Evolutionary conservation across 2,888 invertebrate genomes (phyloP), one percentile per base, ranked within the genome.

Genomic region (Coecobrya sp.): DNA sequence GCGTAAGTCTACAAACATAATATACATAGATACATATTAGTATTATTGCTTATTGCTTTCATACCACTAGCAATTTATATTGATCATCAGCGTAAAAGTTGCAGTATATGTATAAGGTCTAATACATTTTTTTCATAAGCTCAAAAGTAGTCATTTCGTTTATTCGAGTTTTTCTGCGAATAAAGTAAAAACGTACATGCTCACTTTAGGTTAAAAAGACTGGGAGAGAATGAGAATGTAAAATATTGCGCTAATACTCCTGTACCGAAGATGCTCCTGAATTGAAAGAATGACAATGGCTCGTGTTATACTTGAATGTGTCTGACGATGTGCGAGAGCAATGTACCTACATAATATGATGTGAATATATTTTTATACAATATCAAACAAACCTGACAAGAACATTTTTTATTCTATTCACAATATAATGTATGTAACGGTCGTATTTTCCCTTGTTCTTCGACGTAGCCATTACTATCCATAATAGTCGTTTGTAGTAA

Each of bases 71-170:
- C 81, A 27, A 27, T 1, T 13, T 45, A 85, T 68, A 85, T 68
- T 76, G 11, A 13, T 62, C 25, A 25, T 62, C 62, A 25, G 13
- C 2, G 27, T 62, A 70, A 70, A 70, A 36, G 68, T 36, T 70
- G 68, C 2, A 70, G 36, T 30, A n/a, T 30, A 0, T 52, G 13
- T 55, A 1, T 19, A 13, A 8, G 1, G 27, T 62, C 16, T 19
- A 70, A n/a, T 70, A n/a, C 36, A 0, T 36, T 70, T 70, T 8
- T 22, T 45, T 10, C 11, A 13, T 73, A 73, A 73, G 73, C 73
- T 73, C 45, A 73, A 68, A 85, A 85, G 85, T 85, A 85, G 85
- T 85, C 85, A 85, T 85, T 68, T 70, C 84, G 25, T 85, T 19
- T 65, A 45, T 68, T 68, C 25, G 27, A 0, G 4, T 81, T 59